Evolutionary conservation across 2,888 invertebrate genomes (phyloP).

Genomic region (Nysson spinosus): DNA sequence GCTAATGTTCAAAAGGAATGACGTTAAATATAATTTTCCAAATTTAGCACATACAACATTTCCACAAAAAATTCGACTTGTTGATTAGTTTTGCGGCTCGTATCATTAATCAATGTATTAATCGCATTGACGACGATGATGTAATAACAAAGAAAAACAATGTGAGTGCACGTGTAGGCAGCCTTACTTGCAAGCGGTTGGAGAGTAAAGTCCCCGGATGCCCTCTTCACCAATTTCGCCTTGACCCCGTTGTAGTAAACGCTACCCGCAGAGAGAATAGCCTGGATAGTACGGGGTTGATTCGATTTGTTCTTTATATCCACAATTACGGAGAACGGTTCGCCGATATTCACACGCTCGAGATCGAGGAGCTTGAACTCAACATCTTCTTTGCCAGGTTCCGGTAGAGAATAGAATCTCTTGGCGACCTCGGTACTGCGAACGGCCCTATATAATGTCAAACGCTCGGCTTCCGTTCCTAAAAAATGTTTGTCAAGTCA

Average conservation of each 20-base stretch:
- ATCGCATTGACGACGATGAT: too few species aligned
- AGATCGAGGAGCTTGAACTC: conserved; percentile 83
- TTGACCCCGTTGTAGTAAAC: conserved; percentile 89
- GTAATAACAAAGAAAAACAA: too few species aligned
- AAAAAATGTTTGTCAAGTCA: conserved; percentile 8
- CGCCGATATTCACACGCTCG: conserved; percentile 84
- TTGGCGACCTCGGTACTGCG: conserved; percentile 83
- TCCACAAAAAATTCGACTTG: too few species aligned
- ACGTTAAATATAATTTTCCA: not conserved
- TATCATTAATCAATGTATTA: too few species aligned
- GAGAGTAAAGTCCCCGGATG: conserved; percentile 82
- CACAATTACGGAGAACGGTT: conserved; percentile 83
- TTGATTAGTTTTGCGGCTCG: too few species aligned
- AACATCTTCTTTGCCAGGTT: conserved; percentile 81
- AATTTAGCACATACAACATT: too few species aligned
- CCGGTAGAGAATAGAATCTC: conserved; percentile 82
- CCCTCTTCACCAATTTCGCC: conserved; percentile 84
- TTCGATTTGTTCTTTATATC: conserved; percentile 82
- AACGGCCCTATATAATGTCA: conserved; percentile 87
- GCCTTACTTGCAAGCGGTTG: conserved; percentile 82
- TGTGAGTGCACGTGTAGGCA: not conserved
- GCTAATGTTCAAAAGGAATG: conserved; percentile 71
- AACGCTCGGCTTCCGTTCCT: conserved; percentile 85
- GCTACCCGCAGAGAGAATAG: conserved; percentile 83
- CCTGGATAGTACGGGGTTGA: conserved; percentile 82